phyloP scores from a whole-genome alignment of 2,888 invertebrate species.

The Schrankia costaestrigalis region DNA sequence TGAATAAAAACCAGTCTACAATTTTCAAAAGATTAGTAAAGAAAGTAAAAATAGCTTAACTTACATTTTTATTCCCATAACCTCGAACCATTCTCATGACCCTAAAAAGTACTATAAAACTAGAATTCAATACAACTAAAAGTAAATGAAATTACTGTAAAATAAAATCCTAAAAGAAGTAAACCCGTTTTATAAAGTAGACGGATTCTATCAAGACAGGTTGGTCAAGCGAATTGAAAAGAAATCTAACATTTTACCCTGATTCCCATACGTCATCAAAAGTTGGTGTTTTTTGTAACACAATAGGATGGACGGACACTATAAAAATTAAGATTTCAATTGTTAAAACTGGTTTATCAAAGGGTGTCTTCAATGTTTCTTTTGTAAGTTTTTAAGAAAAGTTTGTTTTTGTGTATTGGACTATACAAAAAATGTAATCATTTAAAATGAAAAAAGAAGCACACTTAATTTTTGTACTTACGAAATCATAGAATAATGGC shows the following conservation, averaged over 20 bases:
- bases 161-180: slow-evolving; percentile 32
- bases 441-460: too few species aligned
- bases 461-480: too few species aligned
- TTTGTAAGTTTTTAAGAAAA: slow-evolving; percentile 16
- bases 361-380: slow-evolving; percentile 16
- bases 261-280: slow-evolving; percentile 46
- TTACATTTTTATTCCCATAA: slow-evolving; percentile 27
- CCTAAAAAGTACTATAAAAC: slow-evolving; percentile 29
- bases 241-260: slow-evolving; percentile 32
- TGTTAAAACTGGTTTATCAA: slow-evolving; percentile 35
- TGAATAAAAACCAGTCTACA: too few species aligned
- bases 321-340: slow-evolving; percentile 36
- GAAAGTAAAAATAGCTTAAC: background rate
- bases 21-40: background rate
- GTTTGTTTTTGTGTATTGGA: slow-evolving; percentile 4
- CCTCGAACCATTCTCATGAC: slow-evolving; percentile 41
- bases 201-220: slow-evolving; percentile 44
- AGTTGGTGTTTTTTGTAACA: slow-evolving; percentile 43
- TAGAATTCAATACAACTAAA: slow-evolving; percentile 23
- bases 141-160: slow-evolving; percentile 21
- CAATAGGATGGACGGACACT: slow-evolving; percentile 39
- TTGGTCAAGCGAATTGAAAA: slow-evolving; percentile 39
- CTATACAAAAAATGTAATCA: too few species aligned
- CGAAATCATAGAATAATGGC: too few species aligned
- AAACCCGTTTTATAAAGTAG: slow-evolving; percentile 48